These are phyloP conservation scores for Knipowitschia caucasica DNA, from an alignment of 2,797 vertebrate genomes.

Conservation along the genomic window DNA sequence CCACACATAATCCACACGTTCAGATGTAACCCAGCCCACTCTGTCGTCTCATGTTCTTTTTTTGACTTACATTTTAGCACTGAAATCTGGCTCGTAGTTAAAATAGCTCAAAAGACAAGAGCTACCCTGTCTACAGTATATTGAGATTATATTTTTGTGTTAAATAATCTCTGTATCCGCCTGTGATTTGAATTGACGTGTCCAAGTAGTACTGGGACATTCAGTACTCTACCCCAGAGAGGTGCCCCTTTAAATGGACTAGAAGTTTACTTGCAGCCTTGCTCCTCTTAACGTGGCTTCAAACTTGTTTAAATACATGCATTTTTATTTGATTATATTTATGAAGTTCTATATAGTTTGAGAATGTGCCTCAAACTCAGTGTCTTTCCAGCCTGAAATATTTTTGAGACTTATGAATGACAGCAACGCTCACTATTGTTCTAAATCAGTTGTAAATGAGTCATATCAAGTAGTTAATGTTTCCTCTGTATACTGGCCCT, in stretches of 20 bases:
- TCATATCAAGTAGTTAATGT: slow-evolving; percentile 15
- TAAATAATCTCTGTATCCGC: slow-evolving; percentile 22
- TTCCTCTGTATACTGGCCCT: slow-evolving; percentile 3
- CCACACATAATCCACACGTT: neutral
- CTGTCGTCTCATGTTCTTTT: slow-evolving; percentile 24
- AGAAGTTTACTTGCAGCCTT: slow-evolving; percentile 13
- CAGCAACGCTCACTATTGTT: neutral
- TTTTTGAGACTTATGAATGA: neutral
- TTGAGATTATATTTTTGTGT: slow-evolving; percentile 10
- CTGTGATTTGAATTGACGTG: slow-evolving; percentile 35
- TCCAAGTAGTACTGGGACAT: slow-evolving; percentile 44
- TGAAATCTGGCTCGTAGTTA: too few species aligned
- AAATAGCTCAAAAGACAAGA: slow-evolving; percentile 19
- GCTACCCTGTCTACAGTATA: neutral
- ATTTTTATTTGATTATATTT: neutral
- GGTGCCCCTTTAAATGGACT: slow-evolving; percentile 12
- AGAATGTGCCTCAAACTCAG: neutral
- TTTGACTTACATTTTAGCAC: too few species aligned
- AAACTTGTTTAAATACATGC: neutral
- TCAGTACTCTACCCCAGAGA: slow-evolving; percentile 30
- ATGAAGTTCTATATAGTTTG: neutral
- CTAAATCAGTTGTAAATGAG: slow-evolving; percentile 1
- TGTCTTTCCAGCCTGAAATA: neutral
- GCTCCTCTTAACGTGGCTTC: neutral
- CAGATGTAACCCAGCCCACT: neutral